Evolutionary conservation across 1,140 invertebrate species (phyloP).

Genomic region (Microvelia longipes): DNA sequence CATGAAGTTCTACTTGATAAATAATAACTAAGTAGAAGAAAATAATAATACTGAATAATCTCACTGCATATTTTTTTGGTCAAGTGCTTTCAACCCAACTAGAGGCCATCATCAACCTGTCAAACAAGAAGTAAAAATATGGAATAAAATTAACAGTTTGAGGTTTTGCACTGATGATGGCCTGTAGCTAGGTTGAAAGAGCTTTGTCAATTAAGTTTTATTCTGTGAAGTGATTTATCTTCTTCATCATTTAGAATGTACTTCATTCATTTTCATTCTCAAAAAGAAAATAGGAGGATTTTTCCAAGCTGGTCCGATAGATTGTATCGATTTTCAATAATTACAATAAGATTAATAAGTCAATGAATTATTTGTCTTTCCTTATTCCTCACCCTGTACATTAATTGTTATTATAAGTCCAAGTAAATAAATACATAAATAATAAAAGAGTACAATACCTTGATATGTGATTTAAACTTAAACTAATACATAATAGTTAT

Average conservation of each 20-base stretch:
- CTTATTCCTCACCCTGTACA: not conserved
- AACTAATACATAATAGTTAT: not conserved
- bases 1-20: too few species aligned
- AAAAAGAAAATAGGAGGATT: constrained; percentile 15
- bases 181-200: too few species aligned
- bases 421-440: not conserved
- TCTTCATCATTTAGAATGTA: not conserved
- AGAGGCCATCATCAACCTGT: too few species aligned
- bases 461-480: too few species aligned
- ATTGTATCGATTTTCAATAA: not conserved
- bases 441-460: not conserved
- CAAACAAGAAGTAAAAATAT: not conserved
- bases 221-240: not conserved
- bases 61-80: too few species aligned
- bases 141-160: not conserved
- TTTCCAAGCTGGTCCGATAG: too few species aligned
- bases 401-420: not conserved
- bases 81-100: too few species aligned
- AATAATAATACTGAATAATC: too few species aligned
- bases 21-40: too few species aligned
- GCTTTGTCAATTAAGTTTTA: too few species aligned
- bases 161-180: not conserved
- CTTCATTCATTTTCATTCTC: not conserved
- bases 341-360: not conserved
- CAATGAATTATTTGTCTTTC: not conserved